A percentile compares a stretch with the other conserved stretches of the same genome.
Evolutionary conservation across 2,113 vertebrate genomes (phyloP).

Genomic region (Mus pahari): DNA sequence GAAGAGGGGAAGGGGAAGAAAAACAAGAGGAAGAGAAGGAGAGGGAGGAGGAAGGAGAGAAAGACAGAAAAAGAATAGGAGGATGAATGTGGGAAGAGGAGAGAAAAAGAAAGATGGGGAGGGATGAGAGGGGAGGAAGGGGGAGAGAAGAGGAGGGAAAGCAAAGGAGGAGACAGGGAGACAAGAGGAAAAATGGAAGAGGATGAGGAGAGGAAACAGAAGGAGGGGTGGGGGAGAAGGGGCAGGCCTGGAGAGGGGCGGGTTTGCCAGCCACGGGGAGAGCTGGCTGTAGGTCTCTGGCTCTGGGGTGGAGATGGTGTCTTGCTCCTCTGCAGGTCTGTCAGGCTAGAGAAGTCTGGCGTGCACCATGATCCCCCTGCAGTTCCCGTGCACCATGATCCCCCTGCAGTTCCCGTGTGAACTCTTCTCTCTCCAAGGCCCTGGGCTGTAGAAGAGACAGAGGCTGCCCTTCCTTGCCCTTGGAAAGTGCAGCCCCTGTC

Average conservation of each 20-base stretch:
- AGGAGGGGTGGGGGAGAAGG: not conserved
- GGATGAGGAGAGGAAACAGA: too few species aligned
- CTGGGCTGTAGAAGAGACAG: not conserved
- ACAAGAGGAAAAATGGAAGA: too few species aligned
- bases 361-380: rapidly evolving
- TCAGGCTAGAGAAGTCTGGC: rapidly evolving
- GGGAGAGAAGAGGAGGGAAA: too few species aligned
- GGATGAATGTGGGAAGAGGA: too few species aligned
- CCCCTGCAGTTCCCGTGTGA: rapidly evolving
- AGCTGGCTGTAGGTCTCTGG: rapidly evolving
- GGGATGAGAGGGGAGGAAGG: too few species aligned
- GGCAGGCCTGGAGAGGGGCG: too few species aligned
- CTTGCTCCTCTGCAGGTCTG: not conserved
- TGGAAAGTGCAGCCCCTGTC: too few species aligned
- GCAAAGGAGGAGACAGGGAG: too few species aligned
- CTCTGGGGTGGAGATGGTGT: not conserved
- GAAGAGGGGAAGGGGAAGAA: not conserved
- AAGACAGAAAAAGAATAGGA: not conserved
- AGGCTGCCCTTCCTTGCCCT: not conserved
- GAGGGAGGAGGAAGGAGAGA: not conserved
- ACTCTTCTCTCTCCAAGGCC: not conserved
- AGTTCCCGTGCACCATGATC: rapidly evolving
- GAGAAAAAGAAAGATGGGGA: too few species aligned
- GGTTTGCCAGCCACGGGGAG: not conserved
- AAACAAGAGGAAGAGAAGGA: not conserved